Evolutionary conservation across 2,888 invertebrate species (phyloP), one percentile per base, ranked within the genome.

Genomic region (Meganola albula): DNA sequence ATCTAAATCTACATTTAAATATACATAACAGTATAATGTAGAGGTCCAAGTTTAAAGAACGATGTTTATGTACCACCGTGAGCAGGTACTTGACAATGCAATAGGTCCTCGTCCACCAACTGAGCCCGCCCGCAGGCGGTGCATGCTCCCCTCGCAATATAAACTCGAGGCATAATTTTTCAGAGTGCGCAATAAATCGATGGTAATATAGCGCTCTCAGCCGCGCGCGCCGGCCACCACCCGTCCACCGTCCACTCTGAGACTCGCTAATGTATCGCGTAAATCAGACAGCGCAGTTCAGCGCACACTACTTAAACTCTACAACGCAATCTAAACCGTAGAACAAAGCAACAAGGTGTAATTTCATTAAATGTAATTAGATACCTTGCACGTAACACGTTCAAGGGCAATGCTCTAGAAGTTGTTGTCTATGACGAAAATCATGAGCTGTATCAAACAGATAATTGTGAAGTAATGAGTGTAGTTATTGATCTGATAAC

Each of bases 211-310:
- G 8, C n/a, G 20, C 20, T 3, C 3, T 20, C 8, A 20, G 8
- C n/a, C 46, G 48, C 44, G 46, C 44, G 38, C 47, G 47, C 57
- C 58, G 59, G 44, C 29, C 39, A 38, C 12, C 24, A 12, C 24
- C 12, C 4, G 24, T 9, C 12, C n/a, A n/a, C n/a, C n/a, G n/a
- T n/a, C n/a, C n/a, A n/a, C 12, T 16, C 10, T 2, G 11, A 10
- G 24, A 26, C 47, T 40, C 58, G 67, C 73, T 76, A 76, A 76
- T 74, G 75, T 60, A 74, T 52, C 62, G 55, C 67, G 72, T 76
- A 74, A 75, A 76, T 76, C 71, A 70, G 64, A 44, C 44, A 32
- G 43, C 32, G 24, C 20, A 20, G 20, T n/a, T 7, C 7, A n/a
- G n/a, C 8, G n/a, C 20, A 34, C 31, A 12, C 11, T 18, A 12